These are phyloP conservation scores for Cricetomys ansorgei DNA, from an alignment of 2,113 vertebrate species.

Conservation along the genomic window DNA sequence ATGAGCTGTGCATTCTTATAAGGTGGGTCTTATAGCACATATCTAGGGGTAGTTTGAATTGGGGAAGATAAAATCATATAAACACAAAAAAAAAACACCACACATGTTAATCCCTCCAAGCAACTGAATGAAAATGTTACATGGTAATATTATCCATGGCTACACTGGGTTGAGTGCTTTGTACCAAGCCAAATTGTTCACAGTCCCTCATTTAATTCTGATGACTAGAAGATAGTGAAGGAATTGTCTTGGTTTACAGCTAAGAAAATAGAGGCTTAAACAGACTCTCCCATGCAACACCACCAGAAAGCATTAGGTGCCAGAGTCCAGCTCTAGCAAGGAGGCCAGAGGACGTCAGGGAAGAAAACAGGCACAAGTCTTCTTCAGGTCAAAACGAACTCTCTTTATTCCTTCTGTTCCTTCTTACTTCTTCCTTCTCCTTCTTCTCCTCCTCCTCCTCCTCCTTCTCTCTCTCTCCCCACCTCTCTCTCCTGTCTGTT, in stretches of 20 bases:
- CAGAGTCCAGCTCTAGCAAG: no score
- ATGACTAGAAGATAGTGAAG: not conserved
- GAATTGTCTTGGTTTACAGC: not conserved
- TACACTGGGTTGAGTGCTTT: not conserved
- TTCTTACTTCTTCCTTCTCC: no score
- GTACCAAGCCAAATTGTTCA: not conserved
- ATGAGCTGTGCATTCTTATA: constrained; percentile 15
- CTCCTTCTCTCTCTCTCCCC: no score
- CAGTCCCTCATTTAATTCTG: not conserved
- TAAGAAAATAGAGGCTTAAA: not conserved
- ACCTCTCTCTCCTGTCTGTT: no score
- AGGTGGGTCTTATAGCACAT: not conserved
- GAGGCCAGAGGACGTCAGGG: no score
- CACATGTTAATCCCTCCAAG: not conserved
- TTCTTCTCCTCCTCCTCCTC: no score
- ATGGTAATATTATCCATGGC: not conserved
- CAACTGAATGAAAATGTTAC: not conserved
- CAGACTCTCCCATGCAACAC: not conserved
- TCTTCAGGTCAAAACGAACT: no score
- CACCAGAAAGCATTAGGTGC: not conserved
- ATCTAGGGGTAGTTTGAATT: not conserved
- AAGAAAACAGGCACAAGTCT: no score
- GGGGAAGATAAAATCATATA: not conserved
- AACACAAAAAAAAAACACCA: not conserved
- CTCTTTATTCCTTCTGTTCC: no score